Evolutionary conservation across 2,113 vertebrate species (phyloP).

Genomic region (Lophotis ruficrista): DNA sequence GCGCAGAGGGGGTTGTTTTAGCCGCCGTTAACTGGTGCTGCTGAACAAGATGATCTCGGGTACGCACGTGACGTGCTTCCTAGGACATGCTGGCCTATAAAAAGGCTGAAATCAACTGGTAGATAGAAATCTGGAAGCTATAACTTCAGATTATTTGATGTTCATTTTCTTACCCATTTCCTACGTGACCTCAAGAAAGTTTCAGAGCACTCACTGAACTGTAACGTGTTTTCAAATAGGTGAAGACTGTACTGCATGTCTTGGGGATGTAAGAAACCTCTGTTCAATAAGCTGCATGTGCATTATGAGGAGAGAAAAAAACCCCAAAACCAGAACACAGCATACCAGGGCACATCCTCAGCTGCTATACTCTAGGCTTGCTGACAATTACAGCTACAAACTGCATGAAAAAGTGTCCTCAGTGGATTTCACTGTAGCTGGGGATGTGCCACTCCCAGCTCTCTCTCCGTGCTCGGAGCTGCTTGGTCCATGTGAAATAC

Average conservation of each 20-base stretch:
- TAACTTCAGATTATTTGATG: neutral
- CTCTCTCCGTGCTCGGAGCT: neutral
- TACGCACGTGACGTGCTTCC: accelerated
- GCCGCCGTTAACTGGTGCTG: neutral
- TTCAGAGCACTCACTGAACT: neutral
- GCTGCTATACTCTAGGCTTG: neutral
- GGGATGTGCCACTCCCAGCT: neutral
- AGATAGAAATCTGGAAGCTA: neutral
- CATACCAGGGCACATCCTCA: neutral
- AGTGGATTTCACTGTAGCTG: neutral
- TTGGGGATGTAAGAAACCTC: neutral
- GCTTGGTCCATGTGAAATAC: neutral
- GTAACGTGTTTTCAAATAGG: neutral
- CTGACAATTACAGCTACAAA: too few relatives aligned
- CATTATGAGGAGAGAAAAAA: neutral
- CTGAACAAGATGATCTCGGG: neutral
- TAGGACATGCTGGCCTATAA: neutral
- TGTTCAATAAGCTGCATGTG: neutral
- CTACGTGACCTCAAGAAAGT: neutral
- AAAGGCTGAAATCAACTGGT: neutral
- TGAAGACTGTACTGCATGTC: accelerated
- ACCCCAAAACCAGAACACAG: neutral
- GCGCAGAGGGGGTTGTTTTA: neutral
- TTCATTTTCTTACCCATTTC: neutral
- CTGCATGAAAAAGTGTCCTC: neutral